Evolutionary conservation across 2,888 invertebrate genomes (phyloP).

Genomic region (Chrysolina haemoptera): DNA sequence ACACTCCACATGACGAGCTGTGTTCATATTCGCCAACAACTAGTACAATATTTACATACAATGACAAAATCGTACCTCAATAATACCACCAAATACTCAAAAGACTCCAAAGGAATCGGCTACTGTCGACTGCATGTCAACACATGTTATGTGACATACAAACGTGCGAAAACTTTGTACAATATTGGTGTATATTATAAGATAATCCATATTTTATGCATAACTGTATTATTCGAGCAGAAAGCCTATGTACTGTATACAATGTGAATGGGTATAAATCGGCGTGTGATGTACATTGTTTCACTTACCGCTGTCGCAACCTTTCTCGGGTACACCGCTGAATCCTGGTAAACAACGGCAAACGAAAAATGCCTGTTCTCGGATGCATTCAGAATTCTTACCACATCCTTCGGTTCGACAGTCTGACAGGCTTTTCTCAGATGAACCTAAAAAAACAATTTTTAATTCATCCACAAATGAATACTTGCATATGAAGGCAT

Average conservation of each 20-base stretch:
- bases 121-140: slow-evolving; percentile 21
- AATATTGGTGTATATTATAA: slow-evolving; percentile 45
- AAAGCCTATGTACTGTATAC: slow-evolving; percentile 65
- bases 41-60: slow-evolving; percentile 62
- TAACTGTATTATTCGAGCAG: slow-evolving; percentile 58
- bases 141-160: slow-evolving; percentile 50
- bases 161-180: slow-evolving; percentile 66
- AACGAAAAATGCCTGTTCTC: slow-evolving; percentile 87
- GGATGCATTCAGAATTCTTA: slow-evolving; percentile 88
- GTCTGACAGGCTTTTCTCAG: slow-evolving; percentile 77
- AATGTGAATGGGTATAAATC: slow-evolving; percentile 43
- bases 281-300: slow-evolving; percentile 9
- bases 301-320: slow-evolving; percentile 78
- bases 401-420: slow-evolving; percentile 90
- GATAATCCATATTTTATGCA: slow-evolving; percentile 53
- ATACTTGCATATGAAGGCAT: too few relatives aligned
- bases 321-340: slow-evolving; percentile 80
- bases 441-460: slow-evolving; percentile 70
- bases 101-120: slow-evolving; percentile 36
- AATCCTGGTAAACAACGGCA: slow-evolving; percentile 86
- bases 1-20: slow-evolving; percentile 74
- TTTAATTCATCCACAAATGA: too few relatives aligned
- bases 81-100: slow-evolving; percentile 7
- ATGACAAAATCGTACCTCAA: slow-evolving; percentile 33
- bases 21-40: slow-evolving; percentile 63